These are phyloP conservation scores for Polietes domitor DNA, from an alignment of 2,888 invertebrate species.

Conservation along the genomic window DNA sequence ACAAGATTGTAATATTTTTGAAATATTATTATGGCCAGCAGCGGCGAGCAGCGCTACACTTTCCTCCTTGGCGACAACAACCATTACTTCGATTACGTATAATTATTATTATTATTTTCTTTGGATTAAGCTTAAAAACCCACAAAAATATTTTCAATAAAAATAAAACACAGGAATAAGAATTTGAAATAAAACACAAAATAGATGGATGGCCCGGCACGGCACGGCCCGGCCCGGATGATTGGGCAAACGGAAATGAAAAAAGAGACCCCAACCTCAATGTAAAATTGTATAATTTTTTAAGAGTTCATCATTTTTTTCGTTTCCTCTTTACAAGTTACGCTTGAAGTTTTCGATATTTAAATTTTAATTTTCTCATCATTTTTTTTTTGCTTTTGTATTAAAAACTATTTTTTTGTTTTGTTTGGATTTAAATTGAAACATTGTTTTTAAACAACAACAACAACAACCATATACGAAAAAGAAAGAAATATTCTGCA, in stretches of 20 bases:
- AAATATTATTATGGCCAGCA: constrained; percentile 57
- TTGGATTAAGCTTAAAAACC: constrained; percentile 33
- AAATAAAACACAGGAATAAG: background rate
- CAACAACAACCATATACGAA: constrained; percentile 1
- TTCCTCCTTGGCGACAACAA: constrained; percentile 14
- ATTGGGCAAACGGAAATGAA: background rate
- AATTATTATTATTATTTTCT: constrained; percentile 20
- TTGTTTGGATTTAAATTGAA: background rate
- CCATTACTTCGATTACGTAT: constrained; percentile 66
- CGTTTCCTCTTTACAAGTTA: background rate
- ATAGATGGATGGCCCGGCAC: too few species aligned
- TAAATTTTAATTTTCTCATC: constrained; percentile 14
- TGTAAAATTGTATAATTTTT: constrained; percentile 30
- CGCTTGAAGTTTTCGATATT: constrained; percentile 16
- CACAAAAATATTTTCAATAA: background rate
- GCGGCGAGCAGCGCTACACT: too few species aligned
- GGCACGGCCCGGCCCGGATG: background rate
- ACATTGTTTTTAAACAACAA: constrained; percentile 4
- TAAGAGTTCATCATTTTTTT: background rate
- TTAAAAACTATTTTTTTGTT: background rate
- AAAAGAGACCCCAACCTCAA: background rate
- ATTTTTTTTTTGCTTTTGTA: background rate
- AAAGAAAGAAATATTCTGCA: constrained; percentile 3
- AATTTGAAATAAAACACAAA: background rate
- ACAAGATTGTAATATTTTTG: constrained; percentile 58